Base-by-base conservation (phyloP, 2,113 vertebrate species). In the Callopanchax toddi region DNA sequence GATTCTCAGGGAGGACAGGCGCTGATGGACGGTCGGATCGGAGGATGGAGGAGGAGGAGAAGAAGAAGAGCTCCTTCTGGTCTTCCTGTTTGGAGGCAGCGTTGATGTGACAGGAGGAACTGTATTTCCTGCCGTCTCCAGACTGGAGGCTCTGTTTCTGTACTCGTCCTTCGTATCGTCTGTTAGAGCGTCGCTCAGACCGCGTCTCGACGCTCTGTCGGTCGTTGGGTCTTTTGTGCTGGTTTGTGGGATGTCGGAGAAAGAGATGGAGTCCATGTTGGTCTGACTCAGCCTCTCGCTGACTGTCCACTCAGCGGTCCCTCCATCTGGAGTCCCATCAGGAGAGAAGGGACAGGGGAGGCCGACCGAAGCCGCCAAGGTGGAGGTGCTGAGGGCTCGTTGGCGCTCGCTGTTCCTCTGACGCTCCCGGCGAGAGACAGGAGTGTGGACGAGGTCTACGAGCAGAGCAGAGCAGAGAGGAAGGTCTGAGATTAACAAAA, bases 1-100 rank as follows among this genome's bases (percentile, higher is more conserved):
- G 78, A 95, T 96, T 0, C 78, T 86, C 5, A 95, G 91, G 2
- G 94, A 93, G 53, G 80, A 84, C 22, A 83, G 82, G 18, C 69
- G 46, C 25, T 45, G 81, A 6, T 21, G 26, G 17, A 42, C 23
- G 45, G 74, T 60, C 55, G 76, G 86, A 57, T 45, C 21, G 29
- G 34, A 43, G 7, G 63, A 59, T 0, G 60, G 5, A 6, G 43
- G 82, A 52, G 63, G 78, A 21, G 74, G 48, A 0, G 50, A 12
- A 0, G n/a, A 32, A 1, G 29, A 9, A 32, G 29, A 32, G 37
- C n/a, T 52, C 5, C 62, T 6, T 1, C 39, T 25, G 40, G 71
- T 56, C 49, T 91, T 88, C 22, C 43, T 84, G 68, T 58, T 16
- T 0, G 21, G 5, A 12, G 42, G 46, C 37, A 61, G 18, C 0